Conservation (phyloP, 2,797 vertebrate genomes). For the Nannoperca australis region DNA sequence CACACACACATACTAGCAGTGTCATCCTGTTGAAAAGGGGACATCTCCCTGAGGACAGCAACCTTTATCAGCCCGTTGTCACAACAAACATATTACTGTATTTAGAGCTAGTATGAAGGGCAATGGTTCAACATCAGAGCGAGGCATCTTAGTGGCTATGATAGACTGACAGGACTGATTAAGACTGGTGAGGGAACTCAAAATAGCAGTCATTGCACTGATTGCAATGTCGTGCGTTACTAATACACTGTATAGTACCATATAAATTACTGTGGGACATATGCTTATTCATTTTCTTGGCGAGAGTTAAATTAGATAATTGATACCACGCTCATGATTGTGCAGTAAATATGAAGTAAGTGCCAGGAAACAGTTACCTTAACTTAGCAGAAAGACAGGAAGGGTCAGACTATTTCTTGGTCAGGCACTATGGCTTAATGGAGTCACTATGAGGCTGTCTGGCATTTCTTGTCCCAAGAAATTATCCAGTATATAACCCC, state of each 20-base stretch:
- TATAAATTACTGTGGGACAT: neutral
- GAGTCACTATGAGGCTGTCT: neutral
- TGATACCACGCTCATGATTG: neutral
- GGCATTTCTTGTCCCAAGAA: slow-evolving; percentile 1
- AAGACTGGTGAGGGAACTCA: slow-evolving; percentile 15
- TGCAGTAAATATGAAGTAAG: neutral
- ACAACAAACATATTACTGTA: slow-evolving; percentile 67
- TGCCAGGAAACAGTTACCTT: neutral
- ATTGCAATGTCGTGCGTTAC: neutral
- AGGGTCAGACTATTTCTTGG: neutral
- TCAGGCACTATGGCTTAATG: neutral
- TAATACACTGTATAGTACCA: neutral
- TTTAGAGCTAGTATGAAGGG: slow-evolving; percentile 20
- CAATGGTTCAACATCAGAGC: slow-evolving; percentile 30
- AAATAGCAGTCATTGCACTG: slow-evolving; percentile 1
- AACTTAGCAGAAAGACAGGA: neutral
- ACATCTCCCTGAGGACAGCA: slow-evolving; percentile 39
- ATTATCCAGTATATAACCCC: neutral
- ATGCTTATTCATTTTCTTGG: neutral
- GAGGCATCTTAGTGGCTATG: slow-evolving; percentile 6
- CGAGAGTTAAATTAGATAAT: neutral
- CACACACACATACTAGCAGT: neutral
- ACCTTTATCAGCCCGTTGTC: slow-evolving; percentile 65
- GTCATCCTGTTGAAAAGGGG: slow-evolving; percentile 34
- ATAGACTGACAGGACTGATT: slow-evolving; percentile 17